Base-by-base conservation (phyloP, 2,888 invertebrate genomes). In the Syrista parreyssii region DNA sequence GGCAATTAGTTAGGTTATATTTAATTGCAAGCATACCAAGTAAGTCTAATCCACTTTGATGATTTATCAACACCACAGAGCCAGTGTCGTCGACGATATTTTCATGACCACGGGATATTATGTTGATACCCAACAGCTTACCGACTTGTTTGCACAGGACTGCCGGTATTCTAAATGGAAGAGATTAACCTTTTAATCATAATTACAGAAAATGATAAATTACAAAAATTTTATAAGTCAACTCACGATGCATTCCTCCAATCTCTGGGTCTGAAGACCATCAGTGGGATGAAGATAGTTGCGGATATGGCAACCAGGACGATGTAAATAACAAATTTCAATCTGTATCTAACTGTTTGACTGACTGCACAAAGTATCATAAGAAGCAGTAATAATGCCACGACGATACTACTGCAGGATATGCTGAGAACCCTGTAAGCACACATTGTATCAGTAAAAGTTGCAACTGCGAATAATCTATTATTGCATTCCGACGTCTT, bases 1-100 rank as follows among this genome's bases (percentile, higher is more conserved):
- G 23, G 23, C 23, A 55, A 55, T 0, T 23, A 34, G 34, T 34
- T 34, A 55, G 55, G 23, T 23, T 9, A 33, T 12, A 11, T 71
- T 71, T 31, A 71, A 33, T 55, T 30, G 69, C 79, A 77, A 78
- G 87, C 92, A 93, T 93, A 97, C 97, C 95, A 85, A 96, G 94
- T 79, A 98, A 93, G 92, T 98, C 98, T 76, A 98, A 91, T 34
- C 95, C 94, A 89, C 97, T 97, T 92, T 98, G 98, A 91, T 98
- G 98, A 92, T 98, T 98, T 80, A 97, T 94, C 30, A 98, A 92
- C 12, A 98, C 94, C 15, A 98, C 95, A 86, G 95, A 95, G 0
- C 98, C 97, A 78, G 95, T 93, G 75, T 95, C 94, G 87, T 94
- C 93, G 81, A 95, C 94, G 12, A 97, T 94, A 89, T 97, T 95